phyloP scores from a whole-genome alignment of 2,888 invertebrate species.

The Lamproptera curius region DNA sequence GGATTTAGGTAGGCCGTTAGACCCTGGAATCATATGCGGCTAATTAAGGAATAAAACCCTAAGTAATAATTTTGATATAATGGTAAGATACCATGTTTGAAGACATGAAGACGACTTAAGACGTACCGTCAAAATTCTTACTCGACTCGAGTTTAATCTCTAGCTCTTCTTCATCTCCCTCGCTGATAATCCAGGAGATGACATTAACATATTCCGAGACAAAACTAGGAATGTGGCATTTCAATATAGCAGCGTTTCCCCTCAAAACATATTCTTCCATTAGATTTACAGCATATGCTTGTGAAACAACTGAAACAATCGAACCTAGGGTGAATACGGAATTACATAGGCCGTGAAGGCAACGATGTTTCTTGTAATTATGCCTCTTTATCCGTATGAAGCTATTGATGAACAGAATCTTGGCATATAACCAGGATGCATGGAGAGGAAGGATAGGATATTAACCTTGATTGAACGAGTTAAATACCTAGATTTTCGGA shows the following conservation, averaged over 20 bases:
- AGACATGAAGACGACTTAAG: slow-evolving; percentile 21
- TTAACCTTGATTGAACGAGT: not conserved
- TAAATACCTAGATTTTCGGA: slow-evolving; percentile 55
- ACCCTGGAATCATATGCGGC: slow-evolving; percentile 73
- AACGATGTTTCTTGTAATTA: not conserved
- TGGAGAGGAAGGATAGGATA: slow-evolving; percentile 16
- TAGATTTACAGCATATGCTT: slow-evolving; percentile 92
- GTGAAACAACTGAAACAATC: slow-evolving; percentile 89
- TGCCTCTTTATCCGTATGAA: too few relatives aligned
- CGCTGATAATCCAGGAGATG: slow-evolving; percentile 91
- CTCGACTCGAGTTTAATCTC: slow-evolving; percentile 66
- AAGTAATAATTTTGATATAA: slow-evolving; percentile 23
- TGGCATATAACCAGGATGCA: not conserved
- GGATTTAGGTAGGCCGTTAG: slow-evolving; percentile 78
- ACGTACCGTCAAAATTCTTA: slow-evolving; percentile 57
- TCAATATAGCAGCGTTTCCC: slow-evolving; percentile 93
- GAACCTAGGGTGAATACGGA: slow-evolving; percentile 21
- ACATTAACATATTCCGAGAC: slow-evolving; percentile 93
- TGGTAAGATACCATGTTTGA: slow-evolving; percentile 16
- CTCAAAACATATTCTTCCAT: slow-evolving; percentile 95
- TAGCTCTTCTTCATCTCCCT: slow-evolving; percentile 71
- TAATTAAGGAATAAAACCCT: slow-evolving; percentile 49
- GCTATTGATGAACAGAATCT: not conserved
- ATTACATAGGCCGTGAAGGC: slow-evolving; percentile 1
- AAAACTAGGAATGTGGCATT: slow-evolving; percentile 96